Evolutionary conservation across 2,888 invertebrate genomes (phyloP), one percentile per base, ranked within the genome.

Genomic region (Athripsodes cinereus): DNA sequence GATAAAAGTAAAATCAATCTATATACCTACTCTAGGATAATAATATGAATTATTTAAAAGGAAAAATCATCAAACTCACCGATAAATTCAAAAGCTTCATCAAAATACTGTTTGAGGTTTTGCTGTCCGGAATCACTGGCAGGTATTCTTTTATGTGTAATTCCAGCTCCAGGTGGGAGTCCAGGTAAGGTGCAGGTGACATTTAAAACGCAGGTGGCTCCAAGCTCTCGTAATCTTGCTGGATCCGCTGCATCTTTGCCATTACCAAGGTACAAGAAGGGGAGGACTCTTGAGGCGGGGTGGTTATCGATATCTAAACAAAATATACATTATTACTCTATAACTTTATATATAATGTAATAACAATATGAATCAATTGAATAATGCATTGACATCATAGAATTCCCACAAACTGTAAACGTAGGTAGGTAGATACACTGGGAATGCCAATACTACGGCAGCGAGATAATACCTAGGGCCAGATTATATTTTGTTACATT

Each of bases 41-140:
- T n/a, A n/a, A n/a, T n/a, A n/a, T n/a, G n/a, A n/a, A n/a, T n/a
- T n/a, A n/a, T n/a, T n/a, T n/a, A n/a, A n/a, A n/a, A n/a, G n/a
- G n/a, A n/a, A 34, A 20, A 40, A n/a, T 3, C 16, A 22, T 22
- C n/a, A n/a, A 48, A 71, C 86, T 85, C 74, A 91, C 91, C 91
- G 68, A 92, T 92, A 73, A 91, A 92, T 69, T 87, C 85, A 72
- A 86, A 89, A 67, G 92, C 89, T 72, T 91, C 89, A 70, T 90
- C 88, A 77, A 92, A 92, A 80, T 90, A 91, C 79, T 91, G 91
- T 69, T 88, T 88, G 61, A 92, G 84, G 77, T 92, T 92, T 72
- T 92, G 91, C 69, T 88, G 87, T 52, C 87, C 87, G 64, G 87
- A 89, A 78, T 92, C 92, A 62, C 86, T 82, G 65, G 91, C 92